Conservation (phyloP, 2,888 invertebrate species). For the Oscheius sp. region DNA sequence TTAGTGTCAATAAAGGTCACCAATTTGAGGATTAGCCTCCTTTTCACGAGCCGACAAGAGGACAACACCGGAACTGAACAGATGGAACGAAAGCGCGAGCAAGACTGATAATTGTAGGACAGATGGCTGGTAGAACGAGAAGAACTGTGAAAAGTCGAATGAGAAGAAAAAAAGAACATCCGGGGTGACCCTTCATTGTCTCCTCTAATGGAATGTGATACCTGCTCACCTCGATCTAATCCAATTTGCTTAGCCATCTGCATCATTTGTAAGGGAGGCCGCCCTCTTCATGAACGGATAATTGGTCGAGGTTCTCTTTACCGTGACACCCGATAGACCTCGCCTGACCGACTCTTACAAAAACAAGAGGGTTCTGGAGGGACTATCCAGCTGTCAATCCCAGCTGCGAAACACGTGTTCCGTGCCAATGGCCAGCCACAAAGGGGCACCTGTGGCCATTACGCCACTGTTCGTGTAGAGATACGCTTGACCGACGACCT, state of each 20-base stretch:
- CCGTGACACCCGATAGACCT: slow-evolving; percentile 27
- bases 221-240: slow-evolving; percentile 13
- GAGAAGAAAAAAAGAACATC: no score
- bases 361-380: neutral
- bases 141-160: no score
- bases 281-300: slow-evolving; percentile 22
- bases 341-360: neutral
- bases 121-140: slow-evolving; percentile 8
- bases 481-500: slow-evolving; percentile 30
- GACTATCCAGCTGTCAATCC: slow-evolving; percentile 11
- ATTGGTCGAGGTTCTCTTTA: slow-evolving; percentile 14
- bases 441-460: slow-evolving; percentile 27
- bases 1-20: slow-evolving; percentile 29
- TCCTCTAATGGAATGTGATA: slow-evolving; percentile 28
- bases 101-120: no score
- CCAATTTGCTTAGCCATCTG: slow-evolving; percentile 28
- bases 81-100: slow-evolving; percentile 6
- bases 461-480: slow-evolving; percentile 30
- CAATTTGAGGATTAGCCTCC: slow-evolving; percentile 24
- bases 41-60: slow-evolving; percentile 13
- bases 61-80: slow-evolving; percentile 18
- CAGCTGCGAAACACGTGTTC: slow-evolving; percentile 22
- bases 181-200: no score
- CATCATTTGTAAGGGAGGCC: neutral
- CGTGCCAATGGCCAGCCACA: slow-evolving; percentile 14